Conservation (phyloP, 1,140 invertebrate species). For the Ridgeia piscesae region DNA sequence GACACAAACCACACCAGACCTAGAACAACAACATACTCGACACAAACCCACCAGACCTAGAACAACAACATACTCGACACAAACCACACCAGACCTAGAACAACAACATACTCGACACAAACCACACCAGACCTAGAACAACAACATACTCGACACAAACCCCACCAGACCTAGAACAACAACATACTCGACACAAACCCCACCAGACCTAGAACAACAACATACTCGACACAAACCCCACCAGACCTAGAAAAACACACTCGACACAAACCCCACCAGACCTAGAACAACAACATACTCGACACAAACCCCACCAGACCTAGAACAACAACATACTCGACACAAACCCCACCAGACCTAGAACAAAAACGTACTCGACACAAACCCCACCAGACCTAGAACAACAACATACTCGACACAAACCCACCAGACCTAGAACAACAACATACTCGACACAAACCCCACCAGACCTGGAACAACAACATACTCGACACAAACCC, state of each 20-base stretch:
- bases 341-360: not conserved
- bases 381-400: too few relatives aligned
- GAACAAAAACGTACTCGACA: too few relatives aligned
- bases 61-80: conserved; percentile 39
- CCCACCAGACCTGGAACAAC: conserved; percentile 55
- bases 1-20: not conserved
- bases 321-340: not conserved
- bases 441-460: conserved; percentile 51
- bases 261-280: conserved; percentile 67
- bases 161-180: too few relatives aligned
- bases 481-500: not conserved
- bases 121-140: conserved; percentile 58
- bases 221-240: too few relatives aligned
- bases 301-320: conserved; percentile 62
- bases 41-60: too few relatives aligned
- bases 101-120: conserved; percentile 44
- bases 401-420: conserved; percentile 33
- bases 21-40: too few relatives aligned
- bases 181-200: too few relatives aligned
- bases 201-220: too few relatives aligned
- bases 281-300: not conserved
- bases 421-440: conserved; percentile 60
- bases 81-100: conserved; percentile 62
- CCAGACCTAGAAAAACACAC: too few relatives aligned
- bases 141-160: not conserved